These are phyloP conservation scores for Camponotus vicinus DNA, from an alignment of 1,140 invertebrate species.

Conservation along the genomic window DNA sequence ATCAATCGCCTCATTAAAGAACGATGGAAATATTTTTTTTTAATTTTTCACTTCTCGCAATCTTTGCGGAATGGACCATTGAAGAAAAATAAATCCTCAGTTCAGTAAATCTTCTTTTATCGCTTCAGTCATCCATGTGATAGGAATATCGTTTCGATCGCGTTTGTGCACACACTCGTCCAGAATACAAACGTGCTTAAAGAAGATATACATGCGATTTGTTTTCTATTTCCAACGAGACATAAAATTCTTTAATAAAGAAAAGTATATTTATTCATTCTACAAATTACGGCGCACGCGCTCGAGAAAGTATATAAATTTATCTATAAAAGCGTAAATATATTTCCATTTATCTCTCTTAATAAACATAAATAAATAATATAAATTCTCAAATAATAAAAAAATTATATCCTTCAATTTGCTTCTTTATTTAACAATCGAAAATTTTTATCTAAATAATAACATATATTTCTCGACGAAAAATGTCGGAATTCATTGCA, in stretches of 20 bases:
- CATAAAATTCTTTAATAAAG: neutral
- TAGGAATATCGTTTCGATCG: neutral
- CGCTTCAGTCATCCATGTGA: neutral
- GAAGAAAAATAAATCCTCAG: neutral
- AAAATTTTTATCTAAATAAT: neutral
- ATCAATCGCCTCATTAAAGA: neutral
- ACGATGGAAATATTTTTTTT: conserved; percentile 6
- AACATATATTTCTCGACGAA: neutral
- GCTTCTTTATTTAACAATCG: conserved; percentile 1
- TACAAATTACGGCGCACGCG: neutral
- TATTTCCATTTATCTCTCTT: conserved; percentile 2
- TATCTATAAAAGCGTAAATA: neutral
- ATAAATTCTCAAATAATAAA: neutral
- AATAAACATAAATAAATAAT: neutral
- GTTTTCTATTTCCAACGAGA: neutral
- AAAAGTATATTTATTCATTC: neutral
- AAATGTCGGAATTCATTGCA: neutral
- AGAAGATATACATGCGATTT: neutral
- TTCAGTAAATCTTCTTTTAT: conserved; percentile 11
- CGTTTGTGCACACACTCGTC: neutral
- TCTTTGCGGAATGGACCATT: neutral
- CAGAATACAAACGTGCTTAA: neutral
- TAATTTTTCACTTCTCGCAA: neutral
- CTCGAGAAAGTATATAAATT: neutral
- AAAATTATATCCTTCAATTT: neutral